Evolutionary conservation across 1,140 invertebrate species (phyloP).

Genomic region (Papilio dardanus): DNA sequence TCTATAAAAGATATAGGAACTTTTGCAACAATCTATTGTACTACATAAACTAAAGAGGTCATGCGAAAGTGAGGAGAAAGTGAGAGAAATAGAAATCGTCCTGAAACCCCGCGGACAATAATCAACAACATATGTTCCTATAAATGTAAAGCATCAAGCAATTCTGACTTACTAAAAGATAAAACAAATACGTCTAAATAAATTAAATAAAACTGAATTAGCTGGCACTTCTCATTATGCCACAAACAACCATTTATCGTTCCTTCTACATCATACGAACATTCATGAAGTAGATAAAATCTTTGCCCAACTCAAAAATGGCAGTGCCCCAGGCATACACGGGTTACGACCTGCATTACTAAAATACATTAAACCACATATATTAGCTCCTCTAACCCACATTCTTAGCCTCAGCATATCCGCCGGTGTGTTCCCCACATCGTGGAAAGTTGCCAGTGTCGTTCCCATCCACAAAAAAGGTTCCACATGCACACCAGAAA

Average conservation of each 20-base stretch:
- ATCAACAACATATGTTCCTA: constrained; percentile 24
- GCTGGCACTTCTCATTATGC: neutral
- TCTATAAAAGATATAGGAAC: neutral
- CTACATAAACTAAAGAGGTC: neutral
- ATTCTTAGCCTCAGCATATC: constrained; percentile 1
- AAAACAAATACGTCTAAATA: neutral
- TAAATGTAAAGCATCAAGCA: neutral
- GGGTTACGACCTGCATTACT: constrained; percentile 1
- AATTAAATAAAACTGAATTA: neutral
- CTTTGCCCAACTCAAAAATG: neutral
- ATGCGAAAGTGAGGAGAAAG: neutral
- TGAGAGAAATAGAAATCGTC: neutral
- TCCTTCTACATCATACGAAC: neutral
- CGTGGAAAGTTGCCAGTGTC: neutral
- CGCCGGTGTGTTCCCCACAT: neutral
- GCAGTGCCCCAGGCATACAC: neutral
- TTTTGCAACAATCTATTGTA: constrained; percentile 16
- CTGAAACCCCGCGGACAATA: neutral
- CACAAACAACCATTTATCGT: neutral
- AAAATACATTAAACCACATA: constrained; percentile 14
- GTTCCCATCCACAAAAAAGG: constrained; percentile 1
- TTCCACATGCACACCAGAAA: neutral
- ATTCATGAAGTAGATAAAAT: neutral
- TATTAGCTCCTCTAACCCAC: neutral
- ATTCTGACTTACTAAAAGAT: neutral